Conservation (phyloP, 2,797 vertebrate genomes). For the Galaxias olidus region DNA sequence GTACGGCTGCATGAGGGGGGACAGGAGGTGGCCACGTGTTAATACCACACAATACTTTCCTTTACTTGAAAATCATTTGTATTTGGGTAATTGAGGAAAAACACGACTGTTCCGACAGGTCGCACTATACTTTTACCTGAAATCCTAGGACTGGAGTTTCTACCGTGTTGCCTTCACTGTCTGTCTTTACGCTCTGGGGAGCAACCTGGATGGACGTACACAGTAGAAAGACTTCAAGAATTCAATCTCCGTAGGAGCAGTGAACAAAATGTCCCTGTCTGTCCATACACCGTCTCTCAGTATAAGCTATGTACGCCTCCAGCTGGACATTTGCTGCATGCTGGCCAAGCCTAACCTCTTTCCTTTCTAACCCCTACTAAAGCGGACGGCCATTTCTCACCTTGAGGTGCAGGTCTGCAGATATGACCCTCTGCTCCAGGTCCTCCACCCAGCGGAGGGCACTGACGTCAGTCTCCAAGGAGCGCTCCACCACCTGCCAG, state of each 20-base stretch:
- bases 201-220: conserved; percentile 59
- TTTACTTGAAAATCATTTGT: too few species aligned
- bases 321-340: conserved; percentile 15
- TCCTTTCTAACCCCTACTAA: not conserved
- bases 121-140: conserved; percentile 60
- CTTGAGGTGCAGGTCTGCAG: conserved; percentile 90
- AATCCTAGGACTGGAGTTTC: conserved; percentile 65
- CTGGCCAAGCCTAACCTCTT: not conserved
- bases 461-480: conserved; percentile 83
- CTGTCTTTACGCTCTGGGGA: conserved; percentile 58
- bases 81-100: too few species aligned
- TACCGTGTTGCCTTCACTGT: conserved; percentile 57
- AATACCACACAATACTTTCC: not conserved
- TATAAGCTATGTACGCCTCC: conserved; percentile 9
- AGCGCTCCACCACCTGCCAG: conserved; percentile 83
- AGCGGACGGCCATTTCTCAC: conserved; percentile 57
- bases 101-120: conserved; percentile 12
- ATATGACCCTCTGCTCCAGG: conserved; percentile 87
- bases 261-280: not conserved
- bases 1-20: conserved; percentile 78
- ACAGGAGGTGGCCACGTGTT: not conserved
- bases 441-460: conserved; percentile 93
- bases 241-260: too few species aligned
- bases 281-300: not conserved
- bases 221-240: not conserved